A percentile compares a stretch with the other conserved stretches of the same genome.
phyloP scores from a whole-genome alignment of 2,797 vertebrate genomes.

The Kryptolebias ocellatus region DNA sequence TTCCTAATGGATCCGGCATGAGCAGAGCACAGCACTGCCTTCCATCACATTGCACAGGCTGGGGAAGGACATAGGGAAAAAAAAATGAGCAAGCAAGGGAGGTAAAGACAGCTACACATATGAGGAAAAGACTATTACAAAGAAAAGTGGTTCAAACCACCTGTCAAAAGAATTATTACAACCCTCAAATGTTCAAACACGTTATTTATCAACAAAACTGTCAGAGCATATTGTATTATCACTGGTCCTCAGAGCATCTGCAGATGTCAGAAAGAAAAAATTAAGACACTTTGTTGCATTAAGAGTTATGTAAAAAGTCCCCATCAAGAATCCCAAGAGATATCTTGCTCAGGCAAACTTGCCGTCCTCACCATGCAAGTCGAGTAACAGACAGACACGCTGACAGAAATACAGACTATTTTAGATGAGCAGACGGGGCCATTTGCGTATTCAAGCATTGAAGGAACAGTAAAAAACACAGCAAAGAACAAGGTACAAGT shows the following conservation, averaged over 20 bases:
- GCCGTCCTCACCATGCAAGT: conserved; percentile 33
- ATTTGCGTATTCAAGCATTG: conserved; percentile 59
- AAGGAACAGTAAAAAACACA: conserved; percentile 65
- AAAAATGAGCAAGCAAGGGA: conserved; percentile 35
- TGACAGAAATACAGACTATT: conserved; percentile 28
- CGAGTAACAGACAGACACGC: conserved; percentile 37
- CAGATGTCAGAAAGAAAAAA: conserved; percentile 55
- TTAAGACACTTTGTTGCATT: conserved; percentile 62
- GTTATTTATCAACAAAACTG: conserved; percentile 43
- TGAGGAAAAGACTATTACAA: not conserved
- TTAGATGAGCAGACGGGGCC: conserved; percentile 46
- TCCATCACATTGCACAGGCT: conserved; percentile 69
- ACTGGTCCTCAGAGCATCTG: conserved; percentile 44
- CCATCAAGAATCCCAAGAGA: conserved; percentile 56
- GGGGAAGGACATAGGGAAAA: conserved; percentile 47
- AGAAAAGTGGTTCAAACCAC: conserved; percentile 29
- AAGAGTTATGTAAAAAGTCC: conserved; percentile 57
- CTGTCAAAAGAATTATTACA: conserved; percentile 32
- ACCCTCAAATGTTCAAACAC: conserved; percentile 44
- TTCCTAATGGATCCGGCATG: conserved; percentile 75
- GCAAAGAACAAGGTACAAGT: conserved; percentile 46
- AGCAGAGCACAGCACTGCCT: conserved; percentile 65
- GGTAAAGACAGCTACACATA: conserved; percentile 25
- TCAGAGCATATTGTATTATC: conserved; percentile 54
- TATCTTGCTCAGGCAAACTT: conserved; percentile 33